Conservation (phyloP, 1,140 invertebrate species). For the Agrypnia vestita region DNA sequence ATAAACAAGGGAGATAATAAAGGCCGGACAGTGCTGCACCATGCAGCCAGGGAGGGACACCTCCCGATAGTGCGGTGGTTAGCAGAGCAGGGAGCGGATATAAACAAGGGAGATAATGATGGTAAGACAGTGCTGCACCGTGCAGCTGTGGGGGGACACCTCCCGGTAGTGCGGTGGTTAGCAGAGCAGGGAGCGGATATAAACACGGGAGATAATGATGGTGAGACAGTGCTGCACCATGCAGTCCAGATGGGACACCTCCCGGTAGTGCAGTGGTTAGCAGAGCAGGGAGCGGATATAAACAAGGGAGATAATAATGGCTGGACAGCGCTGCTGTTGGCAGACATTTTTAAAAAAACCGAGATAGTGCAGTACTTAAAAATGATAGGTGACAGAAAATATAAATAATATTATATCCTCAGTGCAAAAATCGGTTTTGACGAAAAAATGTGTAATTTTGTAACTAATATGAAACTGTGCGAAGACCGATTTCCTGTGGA, state of each 20-base stretch:
- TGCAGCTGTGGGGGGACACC: neutral
- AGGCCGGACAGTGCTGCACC: too few relatives aligned
- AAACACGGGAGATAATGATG: neutral
- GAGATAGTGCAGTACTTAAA: too few relatives aligned
- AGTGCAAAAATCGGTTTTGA: neutral
- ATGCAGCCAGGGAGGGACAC: too few relatives aligned
- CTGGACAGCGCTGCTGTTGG: neutral
- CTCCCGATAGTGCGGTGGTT: too few relatives aligned
- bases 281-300: neutral
- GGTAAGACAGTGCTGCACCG: neutral
- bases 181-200: neutral
- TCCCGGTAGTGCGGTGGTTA: neutral
- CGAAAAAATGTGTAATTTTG: too few relatives aligned
- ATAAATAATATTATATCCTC: neutral
- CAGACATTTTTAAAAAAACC: too few relatives aligned
- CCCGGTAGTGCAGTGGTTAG: neutral
- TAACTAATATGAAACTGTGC: too few relatives aligned
- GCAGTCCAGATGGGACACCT: neutral
- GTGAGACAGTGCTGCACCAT: neutral
- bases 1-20: too few relatives aligned
- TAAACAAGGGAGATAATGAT: too few relatives aligned
- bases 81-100: too few relatives aligned
- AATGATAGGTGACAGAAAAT: too few relatives aligned
- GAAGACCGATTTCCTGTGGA: too few relatives aligned
- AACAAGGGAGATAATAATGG: neutral